Evolutionary conservation across 2,797 vertebrate species (phyloP), one percentile per base, ranked within the genome.

Genomic region (Gephyroberyx darwinii): DNA sequence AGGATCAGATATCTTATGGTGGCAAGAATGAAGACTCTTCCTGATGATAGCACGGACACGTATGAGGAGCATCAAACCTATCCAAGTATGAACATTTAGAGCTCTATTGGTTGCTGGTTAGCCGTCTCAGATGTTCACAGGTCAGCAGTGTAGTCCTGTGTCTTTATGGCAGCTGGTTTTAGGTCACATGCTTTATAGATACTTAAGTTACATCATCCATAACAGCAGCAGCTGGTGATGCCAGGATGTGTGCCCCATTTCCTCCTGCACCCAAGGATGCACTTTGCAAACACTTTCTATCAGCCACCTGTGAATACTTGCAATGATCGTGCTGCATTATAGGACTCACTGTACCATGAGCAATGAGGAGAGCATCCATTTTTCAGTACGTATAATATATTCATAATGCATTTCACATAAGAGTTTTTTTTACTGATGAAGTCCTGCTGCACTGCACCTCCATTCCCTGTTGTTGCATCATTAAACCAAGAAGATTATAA

Each of bases 361-460:
- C 50, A 52, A 58, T 20, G 52, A 54, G 58, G 56, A 69, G 45
- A 65, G 47, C 74, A 72, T 84, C 47, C 58, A 84, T 86, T 83
- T 83, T 87, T 81, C 72, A 89, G 58, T 31, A 19, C 63, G 47
- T 68, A 81, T 85, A 78, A 89, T 80, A 71, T 84, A 86, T 91
- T 87, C 72, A 89, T 88, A 69, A 80, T 73, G 30, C 50, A 82
- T 89, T 80, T 85, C 65, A 73, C 71, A 80, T 60, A 62, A 48
- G 57, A 68, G 64, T 41, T 73, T 35, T 67, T 47, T 88, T 86
- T 65, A 84, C 71, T 30, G 26, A 22, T 54, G 7, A 35, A 19
- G 59, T 59, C 20, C 51, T 19, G 22, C 58, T 51, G 60, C 4
- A n/a, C 37, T 47, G 31, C 22, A 45, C 16, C 13, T 78, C 33